Conservation (phyloP, 1,140 invertebrate genomes). For the Zophobas morio region DNA sequence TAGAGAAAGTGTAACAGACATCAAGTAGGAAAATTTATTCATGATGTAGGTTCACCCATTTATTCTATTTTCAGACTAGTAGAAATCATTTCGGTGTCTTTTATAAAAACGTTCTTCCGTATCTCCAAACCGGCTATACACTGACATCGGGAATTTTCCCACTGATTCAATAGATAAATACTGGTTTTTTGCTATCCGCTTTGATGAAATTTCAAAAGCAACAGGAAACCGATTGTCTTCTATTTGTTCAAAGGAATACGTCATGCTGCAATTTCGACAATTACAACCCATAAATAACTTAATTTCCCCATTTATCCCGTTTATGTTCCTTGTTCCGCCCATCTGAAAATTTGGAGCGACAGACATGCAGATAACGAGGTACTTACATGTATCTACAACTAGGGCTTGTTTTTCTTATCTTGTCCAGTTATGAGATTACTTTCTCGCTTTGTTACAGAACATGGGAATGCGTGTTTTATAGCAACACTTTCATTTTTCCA, state of each 20-base stretch:
- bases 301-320: not conserved
- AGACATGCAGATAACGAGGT: no score
- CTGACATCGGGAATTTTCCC: not conserved
- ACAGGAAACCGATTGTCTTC: slow-evolving; percentile 3
- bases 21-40: no score
- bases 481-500: slow-evolving; percentile 6
- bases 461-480: not conserved
- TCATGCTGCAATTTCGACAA: slow-evolving; percentile 18
- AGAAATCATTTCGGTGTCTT: no score
- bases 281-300: not conserved
- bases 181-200: not conserved
- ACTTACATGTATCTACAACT: no score
- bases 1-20: no score
- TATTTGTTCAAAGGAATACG: not conserved
- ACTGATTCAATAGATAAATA: slow-evolving; percentile 1
- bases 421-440: not conserved
- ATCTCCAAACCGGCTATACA: not conserved
- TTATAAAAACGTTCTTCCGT: not conserved
- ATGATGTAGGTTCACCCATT: no score
- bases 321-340: not conserved
- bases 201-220: not conserved
- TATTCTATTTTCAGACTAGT: no score
- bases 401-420: not conserved
- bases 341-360: no score
- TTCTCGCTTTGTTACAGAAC: slow-evolving; percentile 8